Percentiles rank a stretch among this genome's conserved stretches.
These are phyloP conservation scores for Rhodeus uyekii DNA, from an alignment of 2,797 vertebrate species.

Conservation along the genomic window DNA sequence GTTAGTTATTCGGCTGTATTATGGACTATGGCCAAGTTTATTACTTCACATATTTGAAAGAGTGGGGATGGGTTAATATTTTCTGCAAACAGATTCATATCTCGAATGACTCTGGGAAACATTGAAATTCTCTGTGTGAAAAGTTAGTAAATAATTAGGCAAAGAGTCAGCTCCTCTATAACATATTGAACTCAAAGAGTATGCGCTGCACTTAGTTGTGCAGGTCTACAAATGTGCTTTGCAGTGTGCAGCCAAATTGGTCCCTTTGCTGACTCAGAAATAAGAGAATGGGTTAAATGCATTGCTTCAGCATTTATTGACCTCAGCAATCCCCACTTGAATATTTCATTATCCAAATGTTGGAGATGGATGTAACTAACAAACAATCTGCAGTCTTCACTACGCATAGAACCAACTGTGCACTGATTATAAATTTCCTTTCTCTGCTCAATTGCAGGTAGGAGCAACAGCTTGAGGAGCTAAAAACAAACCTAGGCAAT, in stretches of 20 bases:
- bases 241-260: conserved; percentile 56
- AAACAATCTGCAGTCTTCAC: conserved; percentile 78
- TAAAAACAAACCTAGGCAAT: conserved; percentile 96
- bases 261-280: conserved; percentile 56
- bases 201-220: conserved; percentile 5
- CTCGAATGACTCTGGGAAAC: conserved; percentile 26
- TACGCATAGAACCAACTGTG: conserved; percentile 70
- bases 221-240: conserved; percentile 37
- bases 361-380: conserved; percentile 78
- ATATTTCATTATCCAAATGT: conserved; percentile 79
- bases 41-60: conserved; percentile 36
- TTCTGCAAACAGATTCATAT: conserved; percentile 53
- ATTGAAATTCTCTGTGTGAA: conserved; percentile 43
- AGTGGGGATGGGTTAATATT: conserved; percentile 42
- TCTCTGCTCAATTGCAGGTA: conserved; percentile 85
- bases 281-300: conserved; percentile 61
- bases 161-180: conserved; percentile 41
- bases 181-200: conserved; percentile 34
- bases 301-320: conserved; percentile 78
- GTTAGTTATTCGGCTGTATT: conserved; percentile 46
- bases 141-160: conserved; percentile 55
- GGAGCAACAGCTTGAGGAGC: conserved; percentile 85
- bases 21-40: conserved; percentile 27
- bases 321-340: conserved; percentile 75
- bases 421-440: conserved; percentile 81